Base-by-base conservation (phyloP, 2,113 vertebrate genomes). In the Neodontobutis hainanensis region DNA sequence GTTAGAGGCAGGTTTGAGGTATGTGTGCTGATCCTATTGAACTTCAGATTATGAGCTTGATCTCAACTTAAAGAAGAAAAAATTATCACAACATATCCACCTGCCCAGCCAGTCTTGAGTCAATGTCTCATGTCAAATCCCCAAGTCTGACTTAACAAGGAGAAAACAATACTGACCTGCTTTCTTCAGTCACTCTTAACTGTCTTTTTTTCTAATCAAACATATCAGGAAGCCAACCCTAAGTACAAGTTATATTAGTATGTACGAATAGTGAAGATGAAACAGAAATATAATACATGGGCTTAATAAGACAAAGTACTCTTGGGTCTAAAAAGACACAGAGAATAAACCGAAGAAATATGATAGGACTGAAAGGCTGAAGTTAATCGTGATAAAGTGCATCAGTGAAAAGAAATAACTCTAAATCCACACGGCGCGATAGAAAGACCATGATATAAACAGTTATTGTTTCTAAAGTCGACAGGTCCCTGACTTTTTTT, bases 351-450 rank as follows among this genome's bases (percentile, higher is more conserved):
- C 19, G 51, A 38, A 62, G n/a, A 44, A 77, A 81, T 78, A 80
- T 72, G 35, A 78, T 70, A 38, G 69, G 72, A 60, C 58, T 65
- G 59, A 59, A 60, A 62, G 77, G 43, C 51, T 44, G 60, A 72
- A 63, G 72, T 73, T 75, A 73, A 73, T 58, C 56, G 68, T 65
- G 73, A 85, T 77, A 68, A 82, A 83, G 66, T 55, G 38, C 57
- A 15, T 14, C 8, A 43, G 66, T 51, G 56, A 57, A 69, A 65
- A 59, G 77, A 74, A 72, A 66, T 71, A 66, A 40, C 27, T 56
- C 66, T 40, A 56, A 75, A 80, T 75, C 68, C 49, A 65, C 52
- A 71, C 10, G 52, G 64, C 46, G 53, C 61, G 63, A 59, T 36
- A 14, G 27, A 48, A 57, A 72, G 66, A 58, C 59, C 9, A 11